Base-by-base conservation (phyloP, 2,797 vertebrate species). In the Molossus alvarezi region DNA sequence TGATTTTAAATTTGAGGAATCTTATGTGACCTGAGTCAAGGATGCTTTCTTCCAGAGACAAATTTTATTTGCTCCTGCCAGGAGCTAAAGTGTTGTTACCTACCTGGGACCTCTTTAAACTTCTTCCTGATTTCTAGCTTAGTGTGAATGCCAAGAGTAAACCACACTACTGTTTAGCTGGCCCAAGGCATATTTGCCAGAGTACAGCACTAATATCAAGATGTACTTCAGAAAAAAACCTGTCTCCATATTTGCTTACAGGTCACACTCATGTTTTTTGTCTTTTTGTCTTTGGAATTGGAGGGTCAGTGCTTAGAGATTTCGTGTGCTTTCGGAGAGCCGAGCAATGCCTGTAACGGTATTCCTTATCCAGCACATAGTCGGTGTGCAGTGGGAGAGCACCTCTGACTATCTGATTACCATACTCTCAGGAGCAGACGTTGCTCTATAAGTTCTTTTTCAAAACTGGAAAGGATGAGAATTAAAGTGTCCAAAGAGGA, bases 1-100 rank as follows among this genome's bases (percentile, higher is more conserved):
- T 82, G 51, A 77, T 95, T 85, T 95, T 84, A 94, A 87, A 82
- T 48, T 92, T 71, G 14, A 48, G 13, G 21, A 62, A 37, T 86
- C 13, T 23, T 41, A 1, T 88, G n/a, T 86, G 55, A 14, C 9
- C 55, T 91, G 76, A 67, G 90, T 88, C 9, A 45, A 83, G 27
- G 58, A 67, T 92, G 29, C 2, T 57, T 87, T 96, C 67, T 65
- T 83, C 3, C 18, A 82, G 17, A 48, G 21, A 79, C 3, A 67
- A 55, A 62, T 55, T 88, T 37, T 60, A 79, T 76, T 95, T 92
- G 51, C 10, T 77, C 57, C 41, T 94, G 17, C 25, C 58, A 55
- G 23, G 33, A 72, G 20, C 10, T 29, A 92, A 41, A 65, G 10
- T 2, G 5, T 58, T 82, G 55, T 41, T 41, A 25, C 9, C 29